phyloP scores from a whole-genome alignment of 2,797 vertebrate species.

The Sibirionetta formosa region DNA sequence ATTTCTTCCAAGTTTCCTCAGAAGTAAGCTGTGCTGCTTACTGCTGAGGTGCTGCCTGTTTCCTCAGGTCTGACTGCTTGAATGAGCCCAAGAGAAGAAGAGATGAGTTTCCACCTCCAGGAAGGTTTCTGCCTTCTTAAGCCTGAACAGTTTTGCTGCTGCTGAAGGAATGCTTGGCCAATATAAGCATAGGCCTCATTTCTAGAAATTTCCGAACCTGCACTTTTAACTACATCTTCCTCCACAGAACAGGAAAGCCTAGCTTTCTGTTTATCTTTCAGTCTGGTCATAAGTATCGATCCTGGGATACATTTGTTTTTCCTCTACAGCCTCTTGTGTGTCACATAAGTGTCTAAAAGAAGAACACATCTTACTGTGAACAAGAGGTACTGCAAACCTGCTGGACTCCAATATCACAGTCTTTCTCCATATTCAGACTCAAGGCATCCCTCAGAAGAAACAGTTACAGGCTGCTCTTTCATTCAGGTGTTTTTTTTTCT shows the following conservation, averaged over 20 bases:
- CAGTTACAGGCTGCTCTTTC: not conserved
- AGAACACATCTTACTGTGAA: not conserved
- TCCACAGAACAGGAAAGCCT: not conserved
- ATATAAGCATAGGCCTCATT: not conserved
- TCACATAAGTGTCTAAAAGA: not conserved
- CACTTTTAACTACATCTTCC: not conserved
- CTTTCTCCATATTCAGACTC: not conserved
- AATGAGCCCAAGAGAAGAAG: not conserved
- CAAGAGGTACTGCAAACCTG: not conserved
- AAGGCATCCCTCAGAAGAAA: not conserved
- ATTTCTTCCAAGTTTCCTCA: not conserved
- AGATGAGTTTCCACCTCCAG: not conserved
- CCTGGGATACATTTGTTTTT: not conserved
- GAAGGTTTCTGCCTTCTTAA: not conserved
- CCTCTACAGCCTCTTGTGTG: not conserved
- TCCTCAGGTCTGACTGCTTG: not conserved
- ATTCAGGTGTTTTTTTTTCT: not conserved
- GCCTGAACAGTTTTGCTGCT: not conserved
- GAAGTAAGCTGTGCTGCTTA: not conserved
- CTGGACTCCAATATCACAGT: not conserved
- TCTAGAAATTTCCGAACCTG: not conserved
- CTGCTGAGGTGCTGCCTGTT: not conserved
- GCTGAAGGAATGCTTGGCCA: not conserved
- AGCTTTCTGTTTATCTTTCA: not conserved
- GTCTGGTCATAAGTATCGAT: not conserved